Evolutionary conservation across 2,113 vertebrate species (phyloP), one percentile per base, ranked within the genome.

Genomic region (Oenanthe oenanthe): DNA sequence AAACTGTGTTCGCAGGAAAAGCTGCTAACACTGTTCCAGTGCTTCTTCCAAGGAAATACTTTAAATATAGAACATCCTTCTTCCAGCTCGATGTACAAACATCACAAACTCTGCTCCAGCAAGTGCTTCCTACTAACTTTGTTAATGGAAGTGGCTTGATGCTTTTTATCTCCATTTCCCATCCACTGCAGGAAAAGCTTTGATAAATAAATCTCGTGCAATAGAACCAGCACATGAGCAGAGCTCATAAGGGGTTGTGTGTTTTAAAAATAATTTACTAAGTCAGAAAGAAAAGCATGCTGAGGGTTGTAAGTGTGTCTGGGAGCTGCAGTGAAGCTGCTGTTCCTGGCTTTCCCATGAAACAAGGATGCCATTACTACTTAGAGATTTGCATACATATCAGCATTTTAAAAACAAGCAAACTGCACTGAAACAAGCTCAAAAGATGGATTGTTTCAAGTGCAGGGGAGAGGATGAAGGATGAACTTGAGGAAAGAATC

Each of bases 111-210:
- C 66, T 63, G 68, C 85, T 92, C 60, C 25, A 93, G 82, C 78
- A 83, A 96, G 79, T 74, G 56, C 75, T 88, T 85, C 82, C 60
- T 6, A 42, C 68, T 74, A 92, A 93, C 78, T 96, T 90, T 83
- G 63, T 70, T 77, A 92, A 91, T 93, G 78, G 60, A 93, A 86
- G 45, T 20, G 89, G 36, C 72, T 53, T 0, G 0, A 38, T 89
- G 80, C 22, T 67, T 90, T 93, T 92, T 21, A 50, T 76, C 83
- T 45, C 48, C 12, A 66, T 90, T 80, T 80, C 66, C 56, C 79
- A 74, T 18, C 2, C 25, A 53, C 25, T 67, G 65, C 63, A 86
- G 56, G 53, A 80, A 80, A 92, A 79, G 40, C 63, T 93, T 78
- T 36, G 89, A 40, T 48, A 83, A 88, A 66, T 43, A 74, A 78